Base-by-base conservation (phyloP, 2,888 invertebrate genomes). In the Coronaproctus castanopsis region DNA sequence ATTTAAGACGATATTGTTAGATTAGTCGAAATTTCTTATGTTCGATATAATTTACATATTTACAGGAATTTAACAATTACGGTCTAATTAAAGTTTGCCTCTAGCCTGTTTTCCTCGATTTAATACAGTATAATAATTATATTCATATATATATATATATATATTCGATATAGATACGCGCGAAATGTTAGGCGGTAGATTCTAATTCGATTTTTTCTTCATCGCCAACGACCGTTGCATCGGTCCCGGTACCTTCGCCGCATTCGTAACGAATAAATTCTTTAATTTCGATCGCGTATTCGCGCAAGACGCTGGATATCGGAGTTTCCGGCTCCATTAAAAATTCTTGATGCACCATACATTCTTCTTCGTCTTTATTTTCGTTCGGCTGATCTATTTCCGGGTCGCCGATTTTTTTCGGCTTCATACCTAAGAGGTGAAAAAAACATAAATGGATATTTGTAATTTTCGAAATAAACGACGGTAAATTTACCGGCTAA, bases 221-320 rank as follows among this genome's bases (percentile, higher is more conserved):
- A 36, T 36, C 36, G 14, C 36, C 36, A n/a, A n/a, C n/a, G n/a
- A n/a, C n/a, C n/a, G n/a, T n/a, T 36, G 36, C 36, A 36, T 36
- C 36, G 14, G 36, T 36, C 36, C 14, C 8, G 14, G 5, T 36
- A 8, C 14, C 68, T 72, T 89, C 91, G 1, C 95, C 93, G 70
- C 90, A 88, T 70, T 90, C 88, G 72, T 85, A 90, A 63, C 95
- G 78, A 62, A 83, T 78, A 71, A 88, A 95, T 71, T 91, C 88
- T 8, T 87, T 67, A 36, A 66, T 54, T 22, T 62, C 59, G 3
- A 68, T 64, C 0, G 63, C 64, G n/a, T 63, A 60, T 20, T 65
- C 64, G 10, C 61, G 55, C 14, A 65, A 56, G 19, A 67, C 62
- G 58, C 66, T 64, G 20, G 81, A 80, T 0, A 95, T 84, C 3